Conservation (phyloP, 2,888 invertebrate genomes). For the Fragum whitleyi region DNA sequence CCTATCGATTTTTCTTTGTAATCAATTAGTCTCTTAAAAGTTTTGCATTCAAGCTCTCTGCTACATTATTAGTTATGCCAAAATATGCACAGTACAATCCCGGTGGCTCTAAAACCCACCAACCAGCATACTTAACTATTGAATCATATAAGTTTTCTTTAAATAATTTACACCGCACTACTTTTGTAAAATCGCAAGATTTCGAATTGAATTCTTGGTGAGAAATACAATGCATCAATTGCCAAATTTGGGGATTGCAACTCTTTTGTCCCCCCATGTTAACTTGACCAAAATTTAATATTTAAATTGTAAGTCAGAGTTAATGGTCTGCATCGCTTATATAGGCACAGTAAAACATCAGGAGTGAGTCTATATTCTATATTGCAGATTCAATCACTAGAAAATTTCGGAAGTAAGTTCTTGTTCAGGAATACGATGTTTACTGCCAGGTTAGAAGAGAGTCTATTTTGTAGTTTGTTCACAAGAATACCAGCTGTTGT, state of each 20-base stretch:
- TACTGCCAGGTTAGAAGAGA: background rate
- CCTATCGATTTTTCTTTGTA: constrained; percentile 46
- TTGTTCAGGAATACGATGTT: constrained; percentile 16
- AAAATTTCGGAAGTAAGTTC: background rate
- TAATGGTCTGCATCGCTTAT: too few relatives aligned
- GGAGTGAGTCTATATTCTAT: background rate
- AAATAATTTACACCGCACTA: constrained; percentile 31
- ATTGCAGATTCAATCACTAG: background rate
- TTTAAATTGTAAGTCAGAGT: too few relatives aligned
- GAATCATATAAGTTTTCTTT: constrained; percentile 18
- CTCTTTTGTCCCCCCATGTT: constrained; percentile 33
- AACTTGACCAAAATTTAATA: constrained; percentile 46
- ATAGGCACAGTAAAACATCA: too few relatives aligned
- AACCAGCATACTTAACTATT: constrained; percentile 21
- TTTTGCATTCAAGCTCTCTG: constrained; percentile 52
- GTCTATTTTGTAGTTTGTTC: constrained; percentile 30
- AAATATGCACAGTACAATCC: constrained; percentile 38
- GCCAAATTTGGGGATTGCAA: constrained; percentile 30
- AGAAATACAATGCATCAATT: constrained; percentile 25
- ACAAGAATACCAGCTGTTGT: constrained; percentile 24
- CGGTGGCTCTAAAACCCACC: constrained; percentile 37
- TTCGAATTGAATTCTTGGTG: constrained; percentile 21
- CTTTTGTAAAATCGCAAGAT: constrained; percentile 10
- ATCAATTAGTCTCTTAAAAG: constrained; percentile 50
- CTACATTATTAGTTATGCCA: constrained; percentile 51